phyloP scores from a whole-genome alignment of 2,797 vertebrate species.

The Antrozous pallidus region DNA sequence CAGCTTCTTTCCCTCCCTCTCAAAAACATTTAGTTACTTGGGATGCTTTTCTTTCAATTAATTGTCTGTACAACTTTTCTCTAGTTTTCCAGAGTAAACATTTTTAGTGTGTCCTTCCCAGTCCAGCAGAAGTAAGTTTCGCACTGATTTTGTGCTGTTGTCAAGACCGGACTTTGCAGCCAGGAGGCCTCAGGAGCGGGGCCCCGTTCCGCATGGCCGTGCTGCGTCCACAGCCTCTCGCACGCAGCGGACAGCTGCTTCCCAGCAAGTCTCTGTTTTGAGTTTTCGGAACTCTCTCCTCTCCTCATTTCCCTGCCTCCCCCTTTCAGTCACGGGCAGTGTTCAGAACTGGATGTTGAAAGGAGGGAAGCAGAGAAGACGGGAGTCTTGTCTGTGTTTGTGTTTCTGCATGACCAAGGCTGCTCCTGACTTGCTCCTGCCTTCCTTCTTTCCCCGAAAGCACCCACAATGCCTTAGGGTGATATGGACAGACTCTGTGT shows the following conservation, averaged over 20 bases:
- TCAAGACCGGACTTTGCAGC: background rate
- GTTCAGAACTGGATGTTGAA: background rate
- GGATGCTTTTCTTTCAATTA: background rate
- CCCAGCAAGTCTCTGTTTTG: background rate
- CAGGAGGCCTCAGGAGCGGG: background rate
- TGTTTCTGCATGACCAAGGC: background rate
- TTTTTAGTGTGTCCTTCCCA: background rate
- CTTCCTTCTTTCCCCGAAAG: background rate
- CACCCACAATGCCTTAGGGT: background rate
- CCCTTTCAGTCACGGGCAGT: background rate
- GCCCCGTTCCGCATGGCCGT: background rate
- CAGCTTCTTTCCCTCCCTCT: background rate
- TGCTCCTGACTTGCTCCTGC: background rate
- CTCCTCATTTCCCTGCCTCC: background rate
- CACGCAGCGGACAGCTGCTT: background rate
- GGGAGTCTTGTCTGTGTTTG: background rate
- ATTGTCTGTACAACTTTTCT: background rate
- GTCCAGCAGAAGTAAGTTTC: background rate
- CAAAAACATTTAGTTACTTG: background rate
- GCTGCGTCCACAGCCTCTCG: background rate
- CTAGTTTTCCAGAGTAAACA: background rate
- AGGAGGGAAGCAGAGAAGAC: background rate
- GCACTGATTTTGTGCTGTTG: background rate
- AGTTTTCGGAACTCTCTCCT: background rate
- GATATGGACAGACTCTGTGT: background rate